Base-by-base conservation (phyloP, 1,140 invertebrate genomes). In the Diorhabda elongata region DNA sequence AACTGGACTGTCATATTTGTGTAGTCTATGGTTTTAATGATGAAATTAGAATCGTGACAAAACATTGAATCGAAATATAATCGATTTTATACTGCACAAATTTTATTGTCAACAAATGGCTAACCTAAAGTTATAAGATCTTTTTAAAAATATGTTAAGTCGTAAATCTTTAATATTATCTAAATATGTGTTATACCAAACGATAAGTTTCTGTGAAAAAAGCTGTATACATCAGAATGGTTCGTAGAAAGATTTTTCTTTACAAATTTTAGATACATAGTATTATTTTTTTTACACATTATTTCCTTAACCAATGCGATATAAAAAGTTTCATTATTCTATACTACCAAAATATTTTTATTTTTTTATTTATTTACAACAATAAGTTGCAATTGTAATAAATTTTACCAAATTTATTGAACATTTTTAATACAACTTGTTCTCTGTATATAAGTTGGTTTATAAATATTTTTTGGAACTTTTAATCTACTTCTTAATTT, bases 91-190 rank as follows among this genome's bases (percentile, higher is more conserved):
- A 26, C 26, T 26, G 26, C 26, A 26, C 26, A 26, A 26, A 26
- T 26, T 26, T 26, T 3, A 52, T 52, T 52, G 47, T 52, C 47
- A 52, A 52, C 47, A 52, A 52, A 52, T 52, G 47, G 47, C 6
- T 52, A 52, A 52, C 47, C 47, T 52, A 8, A 52, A 52, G n/a
- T 6, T 52, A 8, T 52, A n/a, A 52, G 2, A 8, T 8, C 6
- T 52, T 47, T 44, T 62, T 42, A 4, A 44, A 9, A 62, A 62
- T 44, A 62, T 62, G 61, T 62, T 62, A 44, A 47, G 9, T 8
- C 61, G 61, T 2, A 62, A 62, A 8, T 62, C 11, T 62, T 8
- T 62, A 44, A 47, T 62, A n/a, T 11, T 62, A 9, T 62, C 61
- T 9, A 62, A 11, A 62, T 7, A 62, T 62, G 61, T 62, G 5